Conservation (phyloP, 2,888 invertebrate species). For the Chrysina gloriosa region DNA sequence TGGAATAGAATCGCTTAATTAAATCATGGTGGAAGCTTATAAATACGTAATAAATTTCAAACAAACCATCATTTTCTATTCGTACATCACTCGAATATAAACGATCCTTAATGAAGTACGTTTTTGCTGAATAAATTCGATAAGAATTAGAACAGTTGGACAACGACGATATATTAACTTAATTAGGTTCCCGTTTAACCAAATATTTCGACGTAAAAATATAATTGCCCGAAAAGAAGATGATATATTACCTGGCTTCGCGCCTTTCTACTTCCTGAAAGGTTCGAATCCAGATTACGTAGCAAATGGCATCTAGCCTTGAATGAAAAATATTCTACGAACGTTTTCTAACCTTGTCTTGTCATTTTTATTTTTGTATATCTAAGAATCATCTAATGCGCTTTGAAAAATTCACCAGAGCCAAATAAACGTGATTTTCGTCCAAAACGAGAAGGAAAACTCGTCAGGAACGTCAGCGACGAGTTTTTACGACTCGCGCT, state of each 20-base stretch:
- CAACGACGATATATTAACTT: too few relatives aligned
- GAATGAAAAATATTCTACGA: slow-evolving; percentile 15
- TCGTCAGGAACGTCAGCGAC: too few relatives aligned
- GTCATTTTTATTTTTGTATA: slow-evolving; percentile 32
- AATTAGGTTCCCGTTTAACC: too few relatives aligned
- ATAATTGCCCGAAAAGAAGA: not conserved
- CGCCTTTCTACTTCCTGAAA: not conserved
- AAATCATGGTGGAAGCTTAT: not conserved
- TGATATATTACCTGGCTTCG: not conserved
- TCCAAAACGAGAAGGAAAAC: not conserved
- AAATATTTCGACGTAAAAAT: not conserved
- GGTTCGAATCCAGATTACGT: not conserved
- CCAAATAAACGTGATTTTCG: too few relatives aligned
- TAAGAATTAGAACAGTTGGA: too few relatives aligned
- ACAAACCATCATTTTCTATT: not conserved
- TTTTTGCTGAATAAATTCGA: too few relatives aligned
- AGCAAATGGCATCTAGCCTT: slow-evolving; percentile 5
- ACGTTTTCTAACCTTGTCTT: slow-evolving; percentile 17
- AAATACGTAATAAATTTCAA: slow-evolving; percentile 9
- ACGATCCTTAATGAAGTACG: not conserved
- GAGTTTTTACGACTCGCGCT: too few relatives aligned
- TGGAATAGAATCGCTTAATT: not conserved
- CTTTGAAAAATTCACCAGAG: not conserved
- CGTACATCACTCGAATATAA: not conserved
- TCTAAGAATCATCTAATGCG: not conserved